Percentiles rank a stretch among this genome's conserved stretches.
Evolutionary conservation across 2,888 invertebrate genomes (phyloP).

Genomic region (Idaea aversata): DNA sequence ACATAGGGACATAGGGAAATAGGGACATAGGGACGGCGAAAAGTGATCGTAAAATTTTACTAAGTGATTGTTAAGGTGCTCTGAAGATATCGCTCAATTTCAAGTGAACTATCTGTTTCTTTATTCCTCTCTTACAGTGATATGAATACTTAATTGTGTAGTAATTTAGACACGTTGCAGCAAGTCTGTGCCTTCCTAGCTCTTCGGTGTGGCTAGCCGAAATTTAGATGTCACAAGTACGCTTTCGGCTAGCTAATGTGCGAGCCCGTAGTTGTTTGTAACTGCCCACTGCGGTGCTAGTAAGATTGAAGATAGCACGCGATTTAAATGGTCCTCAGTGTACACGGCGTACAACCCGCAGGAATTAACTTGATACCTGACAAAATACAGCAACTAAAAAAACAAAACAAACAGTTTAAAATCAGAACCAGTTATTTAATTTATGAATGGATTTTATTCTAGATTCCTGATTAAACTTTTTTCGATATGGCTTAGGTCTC

Average conservation of each 20-base stretch:
- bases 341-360: constrained; percentile 12
- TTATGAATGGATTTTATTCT: too few relatives aligned
- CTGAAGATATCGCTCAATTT: too few relatives aligned
- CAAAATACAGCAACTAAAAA: not conserved
- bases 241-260: constrained; percentile 70
- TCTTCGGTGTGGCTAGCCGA: constrained; percentile 68
- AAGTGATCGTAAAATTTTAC: too few relatives aligned
- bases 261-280: constrained; percentile 68
- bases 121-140: too few relatives aligned
- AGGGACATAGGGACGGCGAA: too few relatives aligned
- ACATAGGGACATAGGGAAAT: too few relatives aligned
- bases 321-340: constrained; percentile 63
- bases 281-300: constrained; percentile 53
- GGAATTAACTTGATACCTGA: not conserved
- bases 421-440: too few relatives aligned
- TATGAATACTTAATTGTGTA: too few relatives aligned
- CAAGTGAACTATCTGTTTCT: too few relatives aligned
- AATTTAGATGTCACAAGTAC: constrained; percentile 78
- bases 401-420: not conserved
- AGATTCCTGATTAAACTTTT: too few relatives aligned
- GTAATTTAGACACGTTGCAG: not conserved
- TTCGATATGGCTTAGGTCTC: not conserved
- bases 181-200: constrained; percentile 25
- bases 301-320: constrained; percentile 73
- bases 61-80: too few relatives aligned